phyloP scores from a whole-genome alignment of 1,140 invertebrate genomes.

The Leucophenga varia region DNA sequence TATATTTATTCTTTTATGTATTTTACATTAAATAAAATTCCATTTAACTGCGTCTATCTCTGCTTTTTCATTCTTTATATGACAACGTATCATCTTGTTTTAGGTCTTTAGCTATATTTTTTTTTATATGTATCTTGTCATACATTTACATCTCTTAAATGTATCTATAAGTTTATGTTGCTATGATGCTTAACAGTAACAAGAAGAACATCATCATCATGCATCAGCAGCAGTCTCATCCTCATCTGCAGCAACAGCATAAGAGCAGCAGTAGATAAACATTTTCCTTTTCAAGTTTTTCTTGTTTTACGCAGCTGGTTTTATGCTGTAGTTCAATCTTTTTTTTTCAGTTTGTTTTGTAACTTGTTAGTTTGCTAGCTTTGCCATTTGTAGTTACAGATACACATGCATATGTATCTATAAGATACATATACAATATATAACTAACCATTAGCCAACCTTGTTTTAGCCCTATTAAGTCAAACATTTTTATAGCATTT shows the following conservation, averaged over 20 bases:
- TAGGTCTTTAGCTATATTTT: background rate
- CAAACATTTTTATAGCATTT: constrained; percentile 54
- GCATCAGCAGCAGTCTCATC: no score
- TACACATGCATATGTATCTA: constrained; percentile 6
- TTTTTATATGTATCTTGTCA: no score
- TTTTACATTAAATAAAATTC: no score
- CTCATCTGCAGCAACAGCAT: no score
- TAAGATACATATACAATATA: no score
- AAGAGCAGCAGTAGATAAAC: no score
- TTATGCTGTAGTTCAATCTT: constrained; percentile 8
- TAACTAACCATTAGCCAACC: constrained; percentile 2
- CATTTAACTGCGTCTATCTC: no score
- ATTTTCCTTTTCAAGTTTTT: constrained; percentile 49
- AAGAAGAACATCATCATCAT: no score
- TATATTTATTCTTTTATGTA: no score
- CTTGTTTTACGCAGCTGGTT: constrained; percentile 36
- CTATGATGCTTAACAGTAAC: constrained; percentile 52
- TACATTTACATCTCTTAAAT: constrained; percentile 12
- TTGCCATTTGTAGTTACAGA: constrained; percentile 11
- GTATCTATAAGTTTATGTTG: constrained; percentile 39
- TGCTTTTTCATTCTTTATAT: no score
- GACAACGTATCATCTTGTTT: constrained; percentile 1
- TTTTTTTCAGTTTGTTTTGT: constrained; percentile 21
- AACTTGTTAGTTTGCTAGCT: constrained; percentile 54
- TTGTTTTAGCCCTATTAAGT: constrained; percentile 51